Evolutionary conservation across 2,113 vertebrate genomes (phyloP).

Genomic region (Balaeniceps rex): DNA sequence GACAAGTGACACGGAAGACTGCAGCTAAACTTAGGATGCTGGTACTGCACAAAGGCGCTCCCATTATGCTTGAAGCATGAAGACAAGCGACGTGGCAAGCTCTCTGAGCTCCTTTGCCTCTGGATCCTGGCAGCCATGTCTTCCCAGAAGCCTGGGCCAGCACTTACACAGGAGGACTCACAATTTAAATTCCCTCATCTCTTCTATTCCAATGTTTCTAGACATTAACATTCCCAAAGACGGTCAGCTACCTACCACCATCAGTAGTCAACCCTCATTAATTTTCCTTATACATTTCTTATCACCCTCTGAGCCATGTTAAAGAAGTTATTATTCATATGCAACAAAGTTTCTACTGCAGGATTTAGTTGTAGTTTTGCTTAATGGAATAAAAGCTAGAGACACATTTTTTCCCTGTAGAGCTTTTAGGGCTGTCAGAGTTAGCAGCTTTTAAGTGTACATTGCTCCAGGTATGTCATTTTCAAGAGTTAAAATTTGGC

Average conservation of each 20-base stretch:
- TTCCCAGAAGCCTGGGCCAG: not conserved
- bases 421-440: not conserved
- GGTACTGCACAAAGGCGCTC: not conserved
- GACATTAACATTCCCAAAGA: not conserved
- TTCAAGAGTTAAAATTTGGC: not conserved
- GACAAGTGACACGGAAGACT: not conserved
- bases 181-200: not conserved
- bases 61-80: not conserved
- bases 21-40: not conserved
- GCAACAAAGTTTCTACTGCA: not conserved
- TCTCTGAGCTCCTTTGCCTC: not conserved
- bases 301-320: not conserved
- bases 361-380: not conserved
- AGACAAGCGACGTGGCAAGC: rapidly evolving
- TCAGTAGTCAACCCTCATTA: not conserved
- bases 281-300: not conserved
- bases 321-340: not conserved
- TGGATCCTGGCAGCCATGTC: not conserved
- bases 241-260: not conserved
- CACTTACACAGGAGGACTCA: rapidly evolving
- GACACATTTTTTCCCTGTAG: not conserved
- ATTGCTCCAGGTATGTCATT: not conserved
- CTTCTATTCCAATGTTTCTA: not conserved
- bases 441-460: not conserved
- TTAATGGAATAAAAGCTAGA: not conserved